Evolutionary conservation across 2,888 invertebrate genomes (phyloP).

Genomic region (Folsomia candida): DNA sequence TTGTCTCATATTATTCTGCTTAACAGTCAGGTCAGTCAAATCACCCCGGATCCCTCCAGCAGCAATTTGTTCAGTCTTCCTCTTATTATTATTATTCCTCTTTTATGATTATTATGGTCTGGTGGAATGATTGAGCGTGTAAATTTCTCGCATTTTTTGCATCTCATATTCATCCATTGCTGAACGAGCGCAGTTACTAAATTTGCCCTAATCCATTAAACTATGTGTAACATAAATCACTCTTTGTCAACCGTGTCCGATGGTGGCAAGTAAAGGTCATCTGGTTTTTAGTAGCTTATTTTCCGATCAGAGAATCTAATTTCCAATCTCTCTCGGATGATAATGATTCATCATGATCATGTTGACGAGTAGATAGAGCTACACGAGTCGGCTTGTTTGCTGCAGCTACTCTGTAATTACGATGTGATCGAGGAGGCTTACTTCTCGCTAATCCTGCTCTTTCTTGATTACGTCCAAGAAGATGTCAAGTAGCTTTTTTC

Average conservation of each 20-base stretch:
- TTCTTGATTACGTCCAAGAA: too few species aligned
- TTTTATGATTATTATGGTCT: too few species aligned
- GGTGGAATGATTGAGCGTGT: not conserved
- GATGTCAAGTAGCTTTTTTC: not conserved
- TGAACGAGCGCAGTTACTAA: not conserved
- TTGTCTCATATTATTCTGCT: not conserved
- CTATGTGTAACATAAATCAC: not conserved
- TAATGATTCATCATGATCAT: not conserved
- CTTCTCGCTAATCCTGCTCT: not conserved
- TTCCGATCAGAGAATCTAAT: not conserved
- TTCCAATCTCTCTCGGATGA: not conserved
- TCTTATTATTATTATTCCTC: too few species aligned
- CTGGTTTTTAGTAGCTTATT: not conserved
- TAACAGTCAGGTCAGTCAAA: too few species aligned
- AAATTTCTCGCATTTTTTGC: not conserved
- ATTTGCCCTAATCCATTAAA: not conserved
- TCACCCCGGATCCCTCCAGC: too few species aligned
- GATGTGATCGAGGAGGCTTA: too few species aligned
- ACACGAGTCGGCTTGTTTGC: not conserved
- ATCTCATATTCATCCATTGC: not conserved
- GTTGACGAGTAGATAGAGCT: not conserved
- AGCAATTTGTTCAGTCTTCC: too few species aligned
- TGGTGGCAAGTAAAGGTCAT: not conserved
- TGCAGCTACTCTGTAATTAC: not conserved
- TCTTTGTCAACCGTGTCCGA: not conserved